Conservation (phyloP, 2,797 vertebrate genomes). For the Schizopygopsis malacanthus region DNA sequence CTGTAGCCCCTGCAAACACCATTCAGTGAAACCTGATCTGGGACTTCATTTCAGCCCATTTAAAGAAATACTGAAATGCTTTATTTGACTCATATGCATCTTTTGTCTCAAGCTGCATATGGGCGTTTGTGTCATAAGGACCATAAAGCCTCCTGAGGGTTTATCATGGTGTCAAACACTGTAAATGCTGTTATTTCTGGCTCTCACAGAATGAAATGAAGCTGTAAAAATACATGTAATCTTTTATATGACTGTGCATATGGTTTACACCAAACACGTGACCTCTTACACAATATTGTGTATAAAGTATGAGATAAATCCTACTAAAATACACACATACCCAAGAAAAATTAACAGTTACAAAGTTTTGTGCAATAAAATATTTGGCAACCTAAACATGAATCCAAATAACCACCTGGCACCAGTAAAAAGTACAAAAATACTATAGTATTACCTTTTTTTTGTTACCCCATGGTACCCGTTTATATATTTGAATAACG, state of each 20-base stretch:
- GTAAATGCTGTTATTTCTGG: constrained; percentile 9
- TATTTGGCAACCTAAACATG: neutral
- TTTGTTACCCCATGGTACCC: neutral
- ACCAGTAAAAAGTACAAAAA: neutral
- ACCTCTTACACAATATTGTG: neutral
- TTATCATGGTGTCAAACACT: constrained; percentile 2
- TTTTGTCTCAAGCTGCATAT: neutral
- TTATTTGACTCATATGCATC: constrained; percentile 3
- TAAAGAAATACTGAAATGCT: constrained; percentile 5
- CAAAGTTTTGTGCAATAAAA: neutral
- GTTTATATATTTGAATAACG: neutral
- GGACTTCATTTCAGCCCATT: neutral
- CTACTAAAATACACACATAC: neutral
- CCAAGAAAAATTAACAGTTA: neutral
- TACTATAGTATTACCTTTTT: neutral
- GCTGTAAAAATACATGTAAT: constrained; percentile 5
- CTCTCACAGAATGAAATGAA: neutral
- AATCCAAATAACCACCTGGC: neutral
- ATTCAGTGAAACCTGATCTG: constrained; percentile 10
- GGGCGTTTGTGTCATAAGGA: neutral
- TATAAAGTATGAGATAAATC: neutral
- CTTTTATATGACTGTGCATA: neutral
- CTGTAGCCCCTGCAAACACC: constrained; percentile 14
- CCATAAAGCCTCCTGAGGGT: neutral
- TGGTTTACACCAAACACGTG: constrained; percentile 19